Conservation (phyloP, 2,888 invertebrate species). For the Apocheima hispidaria region DNA sequence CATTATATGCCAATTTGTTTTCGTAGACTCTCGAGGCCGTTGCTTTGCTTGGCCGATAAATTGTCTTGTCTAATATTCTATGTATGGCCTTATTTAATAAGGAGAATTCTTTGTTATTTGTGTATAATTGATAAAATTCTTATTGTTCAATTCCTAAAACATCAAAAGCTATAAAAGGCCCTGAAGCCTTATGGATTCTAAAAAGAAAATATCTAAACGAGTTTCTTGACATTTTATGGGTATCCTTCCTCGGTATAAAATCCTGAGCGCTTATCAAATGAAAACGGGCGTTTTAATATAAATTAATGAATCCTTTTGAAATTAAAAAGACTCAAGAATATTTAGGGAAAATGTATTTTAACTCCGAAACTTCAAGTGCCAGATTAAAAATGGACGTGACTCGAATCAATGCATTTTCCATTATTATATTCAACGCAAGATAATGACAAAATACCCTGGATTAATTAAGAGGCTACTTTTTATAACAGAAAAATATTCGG, state of each 20-base stretch:
- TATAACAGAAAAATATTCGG: too few relatives aligned
- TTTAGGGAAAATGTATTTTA: constrained; percentile 3
- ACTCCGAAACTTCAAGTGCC: not conserved
- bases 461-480: too few relatives aligned
- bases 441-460: too few relatives aligned
- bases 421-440: too few relatives aligned
- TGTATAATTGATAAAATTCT: constrained; percentile 5
- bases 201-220: constrained; percentile 4
- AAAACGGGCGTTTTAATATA: constrained; percentile 8
- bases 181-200: constrained; percentile 16
- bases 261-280: not conserved
- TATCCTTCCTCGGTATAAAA: constrained; percentile 3
- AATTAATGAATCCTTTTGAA: constrained; percentile 13
- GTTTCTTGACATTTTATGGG: constrained; percentile 9
- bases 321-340: constrained; percentile 3
- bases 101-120: too few relatives aligned
- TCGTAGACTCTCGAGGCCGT: too few relatives aligned
- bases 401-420: not conserved
- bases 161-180: constrained; percentile 18
- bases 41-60: too few relatives aligned
- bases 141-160: constrained; percentile 13
- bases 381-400: not conserved
- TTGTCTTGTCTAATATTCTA: not conserved
- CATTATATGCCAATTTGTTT: too few relatives aligned
- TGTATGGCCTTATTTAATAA: too few relatives aligned